phyloP scores from a whole-genome alignment of 1,140 invertebrate genomes.

The Psilanteris sp. region DNA sequence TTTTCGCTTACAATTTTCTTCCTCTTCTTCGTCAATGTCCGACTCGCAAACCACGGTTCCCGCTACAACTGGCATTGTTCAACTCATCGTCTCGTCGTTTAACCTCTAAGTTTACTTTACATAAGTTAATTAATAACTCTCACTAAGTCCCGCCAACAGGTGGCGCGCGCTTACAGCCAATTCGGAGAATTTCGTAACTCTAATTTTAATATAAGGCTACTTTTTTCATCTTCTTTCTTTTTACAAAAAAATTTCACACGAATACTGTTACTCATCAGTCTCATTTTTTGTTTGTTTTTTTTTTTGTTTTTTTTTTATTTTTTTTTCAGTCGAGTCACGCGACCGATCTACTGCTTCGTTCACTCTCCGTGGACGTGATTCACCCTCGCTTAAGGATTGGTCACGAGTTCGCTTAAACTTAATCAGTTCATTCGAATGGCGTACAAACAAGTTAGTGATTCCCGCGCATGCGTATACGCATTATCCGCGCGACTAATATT shows the following conservation, averaged over 20 bases:
- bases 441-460: too few species aligned
- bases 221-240: constrained; percentile 62
- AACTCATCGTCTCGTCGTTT: constrained; percentile 62
- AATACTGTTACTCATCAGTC: constrained; percentile 80
- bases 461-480: too few species aligned
- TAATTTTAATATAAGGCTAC: constrained; percentile 78
- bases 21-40: constrained; percentile 48
- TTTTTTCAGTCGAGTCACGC: constrained; percentile 53
- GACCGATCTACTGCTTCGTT: too few species aligned
- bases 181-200: constrained; percentile 72
- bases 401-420: too few species aligned
- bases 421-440: too few species aligned
- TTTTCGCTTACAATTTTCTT: too few species aligned
- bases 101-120: constrained; percentile 73
- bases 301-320: too few species aligned
- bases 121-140: constrained; percentile 76
- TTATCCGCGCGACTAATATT: too few species aligned
- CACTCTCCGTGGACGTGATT: too few species aligned
- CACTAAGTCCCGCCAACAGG: constrained; percentile 70
- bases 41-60: constrained; percentile 46
- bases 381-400: too few species aligned
- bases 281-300: too few species aligned
- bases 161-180: constrained; percentile 74
- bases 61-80: constrained; percentile 80
- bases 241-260: constrained; percentile 68